Conservation (phyloP, 1,140 invertebrate genomes). For the Eumaeus atala region DNA sequence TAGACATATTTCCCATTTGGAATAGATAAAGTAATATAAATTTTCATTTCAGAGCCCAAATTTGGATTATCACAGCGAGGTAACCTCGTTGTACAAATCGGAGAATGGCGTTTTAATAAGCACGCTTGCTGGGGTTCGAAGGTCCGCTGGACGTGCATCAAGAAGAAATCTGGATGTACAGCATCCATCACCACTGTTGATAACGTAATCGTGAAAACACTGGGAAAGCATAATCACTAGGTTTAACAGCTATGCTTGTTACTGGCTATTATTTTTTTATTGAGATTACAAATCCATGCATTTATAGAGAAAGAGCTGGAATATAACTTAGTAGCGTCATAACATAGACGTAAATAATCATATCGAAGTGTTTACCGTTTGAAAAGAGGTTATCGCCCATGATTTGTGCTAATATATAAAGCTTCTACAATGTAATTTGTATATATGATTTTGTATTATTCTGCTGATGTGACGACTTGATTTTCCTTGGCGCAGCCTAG, state of each 20-base stretch:
- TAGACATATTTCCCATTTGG: neutral
- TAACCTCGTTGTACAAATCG: conserved; percentile 62
- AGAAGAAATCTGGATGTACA: conserved; percentile 58
- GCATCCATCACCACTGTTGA: conserved; percentile 58
- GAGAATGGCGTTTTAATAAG: conserved; percentile 59
- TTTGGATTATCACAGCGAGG: conserved; percentile 58
- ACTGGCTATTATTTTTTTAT: conserved; percentile 7
- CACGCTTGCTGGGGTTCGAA: conserved; percentile 59
- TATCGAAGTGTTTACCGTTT: too few species aligned
- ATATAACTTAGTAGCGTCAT: neutral
- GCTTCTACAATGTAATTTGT: too few species aligned
- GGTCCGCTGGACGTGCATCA: conserved; percentile 60
- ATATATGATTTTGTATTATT: too few species aligned
- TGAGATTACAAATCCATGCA: neutral
- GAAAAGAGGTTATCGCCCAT: too few species aligned
- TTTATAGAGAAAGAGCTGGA: neutral
- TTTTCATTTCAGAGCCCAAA: conserved; percentile 50
- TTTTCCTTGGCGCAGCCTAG: too few species aligned
- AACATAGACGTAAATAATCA: too few species aligned
- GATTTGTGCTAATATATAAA: too few species aligned
- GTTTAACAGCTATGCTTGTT: too few species aligned
- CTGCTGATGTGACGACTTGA: too few species aligned
- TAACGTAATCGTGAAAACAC: conserved; percentile 57
- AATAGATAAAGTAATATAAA: conserved; percentile 6
- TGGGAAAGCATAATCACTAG: conserved; percentile 58